Percentiles rank a stretch among this genome's conserved stretches.
These are phyloP conservation scores for Muscicapa comitata DNA, from an alignment of 2,797 vertebrate species.

Conservation along the genomic window DNA sequence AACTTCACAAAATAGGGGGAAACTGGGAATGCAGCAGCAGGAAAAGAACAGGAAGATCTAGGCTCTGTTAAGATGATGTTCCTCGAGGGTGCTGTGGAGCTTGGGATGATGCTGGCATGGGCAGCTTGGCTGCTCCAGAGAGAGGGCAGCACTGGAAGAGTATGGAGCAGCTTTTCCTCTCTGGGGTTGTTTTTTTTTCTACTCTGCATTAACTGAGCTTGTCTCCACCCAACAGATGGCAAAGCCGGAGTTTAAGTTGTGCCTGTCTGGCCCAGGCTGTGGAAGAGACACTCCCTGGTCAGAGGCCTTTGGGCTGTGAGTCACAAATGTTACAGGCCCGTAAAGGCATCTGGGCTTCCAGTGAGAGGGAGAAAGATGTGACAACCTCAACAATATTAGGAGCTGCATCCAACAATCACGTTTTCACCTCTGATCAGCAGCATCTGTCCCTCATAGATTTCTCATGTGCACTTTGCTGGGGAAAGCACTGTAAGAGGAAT, in stretches of 20 bases:
- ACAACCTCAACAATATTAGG: background rate
- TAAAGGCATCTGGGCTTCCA: background rate
- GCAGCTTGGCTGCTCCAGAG: background rate
- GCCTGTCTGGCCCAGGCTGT: background rate
- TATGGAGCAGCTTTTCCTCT: background rate
- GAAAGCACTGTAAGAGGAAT: background rate
- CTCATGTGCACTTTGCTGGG: background rate
- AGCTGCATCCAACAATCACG: background rate
- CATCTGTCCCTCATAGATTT: background rate
- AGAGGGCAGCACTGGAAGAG: background rate
- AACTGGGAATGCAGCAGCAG: background rate
- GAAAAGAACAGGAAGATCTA: background rate
- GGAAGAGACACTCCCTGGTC: background rate
- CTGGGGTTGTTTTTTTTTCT: background rate
- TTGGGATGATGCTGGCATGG: background rate
- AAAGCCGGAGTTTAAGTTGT: background rate
- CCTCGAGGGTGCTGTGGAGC: accelerated
- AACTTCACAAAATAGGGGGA: background rate
- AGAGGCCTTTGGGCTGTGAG: background rate
- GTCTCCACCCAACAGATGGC: background rate
- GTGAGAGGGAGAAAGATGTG: background rate
- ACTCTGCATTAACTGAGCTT: background rate
- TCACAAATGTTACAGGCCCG: background rate
- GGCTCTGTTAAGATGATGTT: background rate
- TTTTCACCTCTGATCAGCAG: background rate